Evolutionary conservation across 2,113 vertebrate genomes (phyloP), one percentile per base, ranked within the genome.

Genomic region (Zootoca vivipara): DNA sequence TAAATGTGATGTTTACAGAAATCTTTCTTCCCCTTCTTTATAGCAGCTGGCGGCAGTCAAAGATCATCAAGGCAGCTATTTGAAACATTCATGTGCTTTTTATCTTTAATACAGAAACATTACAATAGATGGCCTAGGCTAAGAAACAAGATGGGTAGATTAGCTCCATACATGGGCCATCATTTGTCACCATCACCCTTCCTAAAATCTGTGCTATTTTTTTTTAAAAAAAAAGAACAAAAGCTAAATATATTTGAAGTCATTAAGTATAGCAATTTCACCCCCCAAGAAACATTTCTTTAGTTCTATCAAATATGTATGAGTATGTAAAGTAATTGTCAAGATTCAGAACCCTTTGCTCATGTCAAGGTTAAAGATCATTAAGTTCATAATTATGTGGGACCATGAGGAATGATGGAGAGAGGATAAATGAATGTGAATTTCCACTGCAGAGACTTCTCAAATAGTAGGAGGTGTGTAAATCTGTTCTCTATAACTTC

Each of bases 331-430:
- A 90, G 85, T 82, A 58, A 78, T 90, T 40, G 58, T 91, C 87
- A 94, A 86, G 83, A 90, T 89, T 88, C 92, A 91, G 90, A 88
- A 92, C 20, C 78, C 70, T 80, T 62, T 83, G 40, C 26, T 90
- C 86, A 7, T 84, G 85, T 78, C 92, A 95, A 96, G 93, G 93
- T 94, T 92, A 95, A 95, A 96, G 91, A 96, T 82, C 92, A 90
- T 90, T 94, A 94, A 58, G 78, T 90, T 93, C 77, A 16, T 92
- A 94, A 93, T 96, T 91, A 95, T 87, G 92, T 81, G 94, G 81
- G 79, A 87, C 93, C 85, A 87, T 87, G 56, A 90, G 95, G 94
- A 93, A 72, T 92, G 93, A 93, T 10, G 77, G 78, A 94, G 46
- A 87, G 64, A 65, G 52, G 89, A 95, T 90, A 96, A 95, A 91